Base-by-base conservation (phyloP, 2,888 invertebrate species). In the Bugulina stolonifera region DNA sequence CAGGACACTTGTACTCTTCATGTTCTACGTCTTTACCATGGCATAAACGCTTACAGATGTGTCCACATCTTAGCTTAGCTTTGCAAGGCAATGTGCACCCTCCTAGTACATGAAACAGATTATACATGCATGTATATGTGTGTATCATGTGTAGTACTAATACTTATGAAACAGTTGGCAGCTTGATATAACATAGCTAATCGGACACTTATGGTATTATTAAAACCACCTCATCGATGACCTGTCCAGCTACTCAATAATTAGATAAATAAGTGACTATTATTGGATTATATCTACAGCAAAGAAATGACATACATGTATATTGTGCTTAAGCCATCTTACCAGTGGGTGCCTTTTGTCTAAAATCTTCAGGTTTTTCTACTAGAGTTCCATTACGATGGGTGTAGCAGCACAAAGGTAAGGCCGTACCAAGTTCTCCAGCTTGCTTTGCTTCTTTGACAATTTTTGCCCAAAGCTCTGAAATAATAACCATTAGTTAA, bases 331-430 rank as follows among this genome's bases (percentile, higher is more conserved):
- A 10, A 43, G 43, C 43, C 43, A 5, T 43, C 18, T 57, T 57
- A 57, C 57, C 57, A 14, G 57, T 57, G 5, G 57, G 57, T 23
- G 57, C 10, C 25, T 57, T 57, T n/a, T 57, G 5, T 57, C 57
- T 57, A 25, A 57, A 57, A 25, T 57, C 57, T 57, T 57, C 57
- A 57, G 57, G 57, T 57, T 22, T 57, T 57, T 57, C 10, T 57
- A 57, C n/a, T 22, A 14, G 3, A 14, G 57, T 25, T 14, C 3
- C 5, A 25, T 57, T 57, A 3, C n/a, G n/a, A 25, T 57, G 57
- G 10, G n/a, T 57, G n/a, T 57, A n/a, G n/a, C 57, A 57, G 10
- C 57, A 3, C n/a, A 57, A 25, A 57, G n/a, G 57, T 5, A 57
- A n/a, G n/a, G 10, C 3, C 3, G 10, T 57, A 5, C 57, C 57